These are phyloP conservation scores for Amniataba percoides DNA, from an alignment of 2,797 vertebrate genomes.

Conservation along the genomic window DNA sequence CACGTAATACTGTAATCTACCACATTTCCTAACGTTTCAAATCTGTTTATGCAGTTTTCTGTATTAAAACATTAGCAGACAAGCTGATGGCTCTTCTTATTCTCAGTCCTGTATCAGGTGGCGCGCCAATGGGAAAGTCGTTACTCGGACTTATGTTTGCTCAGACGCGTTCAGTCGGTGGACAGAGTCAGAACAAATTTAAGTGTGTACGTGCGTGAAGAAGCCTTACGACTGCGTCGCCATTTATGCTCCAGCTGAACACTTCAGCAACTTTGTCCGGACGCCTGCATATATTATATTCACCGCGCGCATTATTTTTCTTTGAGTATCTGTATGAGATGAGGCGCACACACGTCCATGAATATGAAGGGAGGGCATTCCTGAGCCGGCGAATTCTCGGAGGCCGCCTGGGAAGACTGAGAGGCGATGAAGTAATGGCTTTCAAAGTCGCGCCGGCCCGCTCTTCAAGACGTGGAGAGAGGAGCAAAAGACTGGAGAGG, in stretches of 20 bases:
- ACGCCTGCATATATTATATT: slow-evolving; percentile 29
- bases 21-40: not conserved
- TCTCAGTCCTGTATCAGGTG: slow-evolving; percentile 10
- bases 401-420: slow-evolving; percentile 40
- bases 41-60: not conserved
- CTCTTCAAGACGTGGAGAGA: slow-evolving; percentile 48
- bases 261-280: slow-evolving; percentile 22
- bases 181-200: slow-evolving; percentile 49
- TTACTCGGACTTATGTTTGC: slow-evolving; percentile 16
- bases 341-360: not conserved
- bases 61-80: not conserved
- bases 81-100: slow-evolving; percentile 2
- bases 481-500: slow-evolving; percentile 24
- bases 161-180: slow-evolving; percentile 20
- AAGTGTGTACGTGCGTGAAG: slow-evolving; percentile 36
- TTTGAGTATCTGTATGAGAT: slow-evolving; percentile 2
- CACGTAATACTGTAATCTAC: not conserved
- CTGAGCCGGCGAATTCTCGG: slow-evolving; percentile 41
- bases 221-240: slow-evolving; percentile 5
- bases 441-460: slow-evolving; percentile 51
- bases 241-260: slow-evolving; percentile 35
- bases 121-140: too few species aligned
- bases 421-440: slow-evolving; percentile 49
- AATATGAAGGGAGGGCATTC: slow-evolving; percentile 18
- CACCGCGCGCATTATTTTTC: slow-evolving; percentile 12